Base-by-base conservation (phyloP, 2,797 vertebrate species). In the Cottoperca gobio region DNA sequence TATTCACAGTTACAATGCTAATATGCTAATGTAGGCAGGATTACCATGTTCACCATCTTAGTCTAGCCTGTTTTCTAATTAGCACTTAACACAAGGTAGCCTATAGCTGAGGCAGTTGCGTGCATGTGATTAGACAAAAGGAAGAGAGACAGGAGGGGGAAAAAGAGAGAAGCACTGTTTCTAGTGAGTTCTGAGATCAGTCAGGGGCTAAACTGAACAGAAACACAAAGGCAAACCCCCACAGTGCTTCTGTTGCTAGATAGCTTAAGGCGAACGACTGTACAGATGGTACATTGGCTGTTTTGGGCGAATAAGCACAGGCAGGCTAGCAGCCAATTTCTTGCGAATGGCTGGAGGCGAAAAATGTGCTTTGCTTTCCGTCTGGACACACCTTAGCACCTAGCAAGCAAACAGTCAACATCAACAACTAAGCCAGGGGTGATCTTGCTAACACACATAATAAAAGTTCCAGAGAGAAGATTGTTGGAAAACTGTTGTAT, bases 361-460 rank as follows among this genome's bases (percentile, higher is more conserved):
- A 13, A 17, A 1, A 16, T 67, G 26, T 31, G 8, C 6, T 5
- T 24, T 19, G 35, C 4, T 48, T 53, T 53, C n/a, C 49, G 3
- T 63, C 54, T 23, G 23, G 43, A 54, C 31, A 53, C 40, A 73
- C 43, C 33, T 42, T 67, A n/a, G n/a, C n/a, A n/a, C n/a, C n/a
- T 6, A n/a, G 23, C 63, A 4, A 53, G n/a, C 24, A 49, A 37
- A 39, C 2, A 11, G 39, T n/a, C 31, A 24, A 40, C 12, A 12
- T n/a, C 31, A 24, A 40, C 12, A 12, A 37, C 12, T 17, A 5
- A 31, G 45, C 5, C 19, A 35, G n/a, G 28, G 19, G 2, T 3
- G 7, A 26, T 45, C 8, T 21, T 17, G n/a, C 49, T n/a, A 12
- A 58, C 14, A 31, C 24, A 43, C 58, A 19, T 61, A 19, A 42